Conservation (phyloP, 2,113 vertebrate genomes). For the Morphnarchus princeps region DNA sequence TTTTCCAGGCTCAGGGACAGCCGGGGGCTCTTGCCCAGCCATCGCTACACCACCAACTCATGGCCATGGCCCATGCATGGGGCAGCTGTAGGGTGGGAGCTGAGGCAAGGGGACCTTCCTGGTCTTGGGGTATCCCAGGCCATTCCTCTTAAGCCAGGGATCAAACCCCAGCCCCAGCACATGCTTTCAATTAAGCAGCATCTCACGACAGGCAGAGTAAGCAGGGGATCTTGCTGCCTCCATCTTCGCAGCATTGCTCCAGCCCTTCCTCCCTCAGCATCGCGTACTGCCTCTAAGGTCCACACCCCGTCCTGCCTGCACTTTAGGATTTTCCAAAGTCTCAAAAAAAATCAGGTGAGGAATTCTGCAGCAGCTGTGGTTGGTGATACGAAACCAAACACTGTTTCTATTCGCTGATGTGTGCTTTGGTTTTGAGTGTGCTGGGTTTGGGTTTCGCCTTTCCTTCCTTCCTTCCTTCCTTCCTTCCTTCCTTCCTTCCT, state of each 20-base stretch:
- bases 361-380: not conserved
- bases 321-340: rapidly evolving
- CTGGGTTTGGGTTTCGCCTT: not conserved
- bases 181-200: not conserved
- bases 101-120: not conserved
- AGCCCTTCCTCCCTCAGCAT: not conserved
- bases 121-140: not conserved
- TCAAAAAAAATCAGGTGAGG: not conserved
- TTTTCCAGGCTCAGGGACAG: not conserved
- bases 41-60: rapidly evolving
- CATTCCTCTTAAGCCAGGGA: not conserved
- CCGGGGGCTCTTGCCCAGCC: rapidly evolving
- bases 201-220: rapidly evolving
- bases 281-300: rapidly evolving
- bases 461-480: too few relatives aligned
- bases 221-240: not conserved
- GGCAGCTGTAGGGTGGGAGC: not conserved
- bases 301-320: not conserved
- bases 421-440: not conserved
- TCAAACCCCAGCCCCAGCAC: not conserved
- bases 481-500: too few relatives aligned
- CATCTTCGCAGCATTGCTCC: not conserved
- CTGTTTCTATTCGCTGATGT: rapidly evolving
- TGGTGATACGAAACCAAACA: not conserved
- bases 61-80: not conserved